phyloP scores from a whole-genome alignment of 2,888 invertebrate genomes.

The Athalia cordata region DNA sequence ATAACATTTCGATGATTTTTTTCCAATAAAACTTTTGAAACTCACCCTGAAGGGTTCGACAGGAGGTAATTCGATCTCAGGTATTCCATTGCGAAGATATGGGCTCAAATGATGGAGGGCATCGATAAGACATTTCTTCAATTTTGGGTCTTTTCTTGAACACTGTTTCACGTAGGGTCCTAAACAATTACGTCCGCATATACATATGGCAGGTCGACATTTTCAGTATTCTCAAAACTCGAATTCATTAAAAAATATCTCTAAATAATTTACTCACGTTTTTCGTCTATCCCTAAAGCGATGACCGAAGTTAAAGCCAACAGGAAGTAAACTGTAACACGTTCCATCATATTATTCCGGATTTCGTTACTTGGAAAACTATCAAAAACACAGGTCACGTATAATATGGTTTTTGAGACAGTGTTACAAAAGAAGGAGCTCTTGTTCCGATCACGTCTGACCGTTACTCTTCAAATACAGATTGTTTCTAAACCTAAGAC shows the following conservation, averaged over 20 bases:
- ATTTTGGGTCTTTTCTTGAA: constrained; percentile 74
- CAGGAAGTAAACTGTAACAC: no score
- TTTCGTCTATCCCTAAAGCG: no score
- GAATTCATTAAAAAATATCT: neutral
- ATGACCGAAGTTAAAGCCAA: no score
- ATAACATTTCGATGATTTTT: no score
- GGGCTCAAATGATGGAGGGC: constrained; percentile 73
- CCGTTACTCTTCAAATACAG: constrained; percentile 13
- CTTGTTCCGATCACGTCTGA: neutral
- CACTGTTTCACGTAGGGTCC: constrained; percentile 83
- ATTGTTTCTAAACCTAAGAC: constrained; percentile 30
- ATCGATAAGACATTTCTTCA: constrained; percentile 71
- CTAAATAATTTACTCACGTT: neutral
- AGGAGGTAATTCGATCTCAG: constrained; percentile 76
- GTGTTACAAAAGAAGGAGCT: no score
- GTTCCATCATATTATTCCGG: no score
- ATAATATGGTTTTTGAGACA: no score
- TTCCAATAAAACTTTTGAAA: constrained; percentile 25
- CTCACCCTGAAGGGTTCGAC: constrained; percentile 75
- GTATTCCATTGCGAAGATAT: constrained; percentile 73
- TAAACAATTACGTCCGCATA: constrained; percentile 65
- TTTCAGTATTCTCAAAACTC: neutral
- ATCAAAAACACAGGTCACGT: no score
- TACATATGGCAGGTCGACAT: neutral
- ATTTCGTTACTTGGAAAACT: no score